Conservation (phyloP, 1,140 invertebrate species). For the Hermetia illucens region DNA sequence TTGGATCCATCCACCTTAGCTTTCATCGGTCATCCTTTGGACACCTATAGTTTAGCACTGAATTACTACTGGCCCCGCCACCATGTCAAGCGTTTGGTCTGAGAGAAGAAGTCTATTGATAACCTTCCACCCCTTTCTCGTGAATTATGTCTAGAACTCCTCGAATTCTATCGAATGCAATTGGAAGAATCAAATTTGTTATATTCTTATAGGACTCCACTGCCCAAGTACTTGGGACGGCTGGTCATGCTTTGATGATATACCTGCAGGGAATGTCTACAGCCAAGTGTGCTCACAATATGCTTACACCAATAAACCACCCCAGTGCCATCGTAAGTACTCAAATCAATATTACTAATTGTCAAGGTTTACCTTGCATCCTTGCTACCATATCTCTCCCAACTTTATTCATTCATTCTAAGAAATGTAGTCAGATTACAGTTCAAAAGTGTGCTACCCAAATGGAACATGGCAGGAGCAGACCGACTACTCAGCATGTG, state of each 20-base stretch:
- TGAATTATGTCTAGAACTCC: too few relatives aligned
- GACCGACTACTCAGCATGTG: slow-evolving; percentile 38
- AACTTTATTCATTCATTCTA: background rate
- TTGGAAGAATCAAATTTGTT: too few relatives aligned
- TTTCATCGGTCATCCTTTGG: too few relatives aligned
- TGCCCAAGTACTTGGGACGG: slow-evolving; percentile 37
- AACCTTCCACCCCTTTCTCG: too few relatives aligned
- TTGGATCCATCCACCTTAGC: too few relatives aligned
- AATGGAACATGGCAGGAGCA: slow-evolving; percentile 35
- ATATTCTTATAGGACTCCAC: too few relatives aligned
- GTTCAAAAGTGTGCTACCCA: slow-evolving; percentile 32
- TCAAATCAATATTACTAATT: background rate
- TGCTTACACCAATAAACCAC: slow-evolving; percentile 33
- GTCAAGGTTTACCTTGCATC: background rate
- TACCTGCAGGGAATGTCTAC: slow-evolving; percentile 18
- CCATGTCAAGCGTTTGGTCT: too few relatives aligned
- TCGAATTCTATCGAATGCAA: too few relatives aligned
- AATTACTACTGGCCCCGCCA: too few relatives aligned
- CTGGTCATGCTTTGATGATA: slow-evolving; percentile 35
- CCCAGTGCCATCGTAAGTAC: slow-evolving; percentile 35
- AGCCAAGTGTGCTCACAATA: slow-evolving; percentile 34
- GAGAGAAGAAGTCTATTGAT: too few relatives aligned
- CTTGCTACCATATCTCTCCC: background rate
- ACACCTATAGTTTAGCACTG: too few relatives aligned
- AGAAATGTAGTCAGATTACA: slow-evolving; percentile 27